phyloP scores from a whole-genome alignment of 2,888 invertebrate genomes.

The Patella pellucida region DNA sequence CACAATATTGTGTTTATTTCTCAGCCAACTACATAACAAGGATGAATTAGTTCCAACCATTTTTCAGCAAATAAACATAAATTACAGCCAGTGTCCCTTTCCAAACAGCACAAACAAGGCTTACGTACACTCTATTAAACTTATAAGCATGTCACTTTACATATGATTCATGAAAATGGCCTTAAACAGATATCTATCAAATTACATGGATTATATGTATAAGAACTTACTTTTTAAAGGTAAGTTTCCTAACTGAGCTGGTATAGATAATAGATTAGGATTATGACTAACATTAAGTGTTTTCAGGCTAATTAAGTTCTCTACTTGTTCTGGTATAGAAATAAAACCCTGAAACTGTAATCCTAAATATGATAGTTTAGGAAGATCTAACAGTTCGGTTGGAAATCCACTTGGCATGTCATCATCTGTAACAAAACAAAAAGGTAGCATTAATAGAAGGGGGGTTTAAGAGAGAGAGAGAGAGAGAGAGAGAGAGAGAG shows the following conservation, averaged over 20 bases:
- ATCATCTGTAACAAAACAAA: constrained; percentile 47
- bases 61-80: too few species aligned
- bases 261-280: constrained; percentile 54
- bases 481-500: too few species aligned
- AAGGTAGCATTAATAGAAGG: background rate
- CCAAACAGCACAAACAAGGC: too few species aligned
- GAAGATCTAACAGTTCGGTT: constrained; percentile 51
- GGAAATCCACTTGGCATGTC: constrained; percentile 57
- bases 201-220: background rate
- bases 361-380: constrained; percentile 50
- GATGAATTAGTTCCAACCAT: too few species aligned
- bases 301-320: constrained; percentile 46
- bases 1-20: too few species aligned
- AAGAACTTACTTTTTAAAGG: constrained; percentile 52
- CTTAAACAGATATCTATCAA: too few species aligned
- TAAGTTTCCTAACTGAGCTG: constrained; percentile 53
- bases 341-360: constrained; percentile 61
- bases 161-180: too few species aligned
- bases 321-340: constrained; percentile 58
- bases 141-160: too few species aligned
- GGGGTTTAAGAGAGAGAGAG: too few species aligned
- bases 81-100: too few species aligned
- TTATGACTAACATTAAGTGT: constrained; percentile 54
- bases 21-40: too few species aligned
- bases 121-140: too few species aligned